Percentiles rank a stretch among this genome's conserved stretches.
Conservation (phyloP, 92 coral and sea anemone genomes). For the Zoanthus sansibaricus region DNA sequence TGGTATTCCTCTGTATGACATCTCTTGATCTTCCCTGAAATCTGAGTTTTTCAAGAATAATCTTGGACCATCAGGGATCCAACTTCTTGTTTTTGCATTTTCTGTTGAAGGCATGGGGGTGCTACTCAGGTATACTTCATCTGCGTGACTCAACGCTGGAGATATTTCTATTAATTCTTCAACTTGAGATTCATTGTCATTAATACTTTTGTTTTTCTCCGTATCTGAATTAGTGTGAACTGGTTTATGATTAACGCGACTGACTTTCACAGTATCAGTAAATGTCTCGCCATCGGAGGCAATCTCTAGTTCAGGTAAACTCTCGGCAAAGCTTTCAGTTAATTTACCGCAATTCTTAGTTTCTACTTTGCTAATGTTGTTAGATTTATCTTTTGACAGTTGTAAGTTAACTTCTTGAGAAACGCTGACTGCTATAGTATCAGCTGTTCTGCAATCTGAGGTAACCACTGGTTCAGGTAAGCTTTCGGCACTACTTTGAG, state of each 20-base stretch:
- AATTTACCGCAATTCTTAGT: background rate
- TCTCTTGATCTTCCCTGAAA: background rate
- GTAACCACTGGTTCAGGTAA: background rate
- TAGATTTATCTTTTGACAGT: background rate
- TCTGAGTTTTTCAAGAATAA: constrained; percentile 6
- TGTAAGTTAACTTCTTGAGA: background rate
- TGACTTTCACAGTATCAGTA: background rate
- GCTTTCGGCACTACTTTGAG: background rate
- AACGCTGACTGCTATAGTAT: background rate
- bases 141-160: background rate
- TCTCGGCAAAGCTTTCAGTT: background rate
- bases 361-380: background rate
- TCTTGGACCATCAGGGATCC: background rate
- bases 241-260: background rate
- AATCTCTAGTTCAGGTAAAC: background rate
- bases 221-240: background rate
- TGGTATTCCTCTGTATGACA: constrained; percentile 40
- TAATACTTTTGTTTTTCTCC: background rate
- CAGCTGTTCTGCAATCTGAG: background rate
- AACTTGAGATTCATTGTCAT: background rate
- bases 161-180: background rate
- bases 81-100: background rate
- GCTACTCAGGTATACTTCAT: background rate
- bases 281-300: background rate
- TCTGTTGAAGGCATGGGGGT: constrained; percentile 5